phyloP scores from a whole-genome alignment of 2,888 invertebrate genomes.

The Dicyrtoma fusca region DNA sequence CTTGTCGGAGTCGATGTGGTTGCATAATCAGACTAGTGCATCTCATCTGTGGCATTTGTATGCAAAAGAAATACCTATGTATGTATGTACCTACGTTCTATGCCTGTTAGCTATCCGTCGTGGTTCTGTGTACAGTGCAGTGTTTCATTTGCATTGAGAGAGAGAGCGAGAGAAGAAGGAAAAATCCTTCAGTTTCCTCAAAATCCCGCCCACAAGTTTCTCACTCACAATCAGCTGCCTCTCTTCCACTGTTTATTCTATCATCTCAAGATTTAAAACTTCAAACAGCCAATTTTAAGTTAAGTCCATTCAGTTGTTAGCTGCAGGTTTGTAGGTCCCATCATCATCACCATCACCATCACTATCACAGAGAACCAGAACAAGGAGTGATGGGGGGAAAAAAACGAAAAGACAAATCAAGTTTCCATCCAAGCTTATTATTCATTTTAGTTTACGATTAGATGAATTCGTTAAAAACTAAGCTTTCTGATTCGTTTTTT shows the following conservation, averaged over 20 bases:
- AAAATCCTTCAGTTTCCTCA: constrained; percentile 18
- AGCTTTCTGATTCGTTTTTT: constrained; percentile 20
- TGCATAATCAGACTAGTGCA: not conserved
- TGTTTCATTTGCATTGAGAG: constrained; percentile 18
- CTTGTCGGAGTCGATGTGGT: not conserved
- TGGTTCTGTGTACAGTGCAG: not conserved
- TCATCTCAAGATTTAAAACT: not conserved
- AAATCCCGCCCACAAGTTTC: constrained; percentile 33
- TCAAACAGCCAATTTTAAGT: no score
- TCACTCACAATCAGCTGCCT: constrained; percentile 26
- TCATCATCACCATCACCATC: no score
- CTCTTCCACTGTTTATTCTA: not conserved
- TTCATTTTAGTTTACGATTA: constrained; percentile 31
- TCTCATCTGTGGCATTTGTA: constrained; percentile 22
- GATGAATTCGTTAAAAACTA: constrained; percentile 21
- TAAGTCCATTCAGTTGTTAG: no score
- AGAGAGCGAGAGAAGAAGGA: constrained; percentile 22
- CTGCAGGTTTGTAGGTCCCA: no score
- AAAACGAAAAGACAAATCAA: constrained; percentile 23
- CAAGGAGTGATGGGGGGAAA: not conserved
- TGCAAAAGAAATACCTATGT: constrained; percentile 6
- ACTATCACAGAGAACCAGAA: not conserved
- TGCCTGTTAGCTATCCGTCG: constrained; percentile 22
- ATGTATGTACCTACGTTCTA: not conserved
- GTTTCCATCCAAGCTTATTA: constrained; percentile 26